Percentiles rank a stretch among this genome's conserved stretches.
These are phyloP conservation scores for Siniperca knerii DNA, from an alignment of 2,113 vertebrate genomes.

Conservation along the genomic window DNA sequence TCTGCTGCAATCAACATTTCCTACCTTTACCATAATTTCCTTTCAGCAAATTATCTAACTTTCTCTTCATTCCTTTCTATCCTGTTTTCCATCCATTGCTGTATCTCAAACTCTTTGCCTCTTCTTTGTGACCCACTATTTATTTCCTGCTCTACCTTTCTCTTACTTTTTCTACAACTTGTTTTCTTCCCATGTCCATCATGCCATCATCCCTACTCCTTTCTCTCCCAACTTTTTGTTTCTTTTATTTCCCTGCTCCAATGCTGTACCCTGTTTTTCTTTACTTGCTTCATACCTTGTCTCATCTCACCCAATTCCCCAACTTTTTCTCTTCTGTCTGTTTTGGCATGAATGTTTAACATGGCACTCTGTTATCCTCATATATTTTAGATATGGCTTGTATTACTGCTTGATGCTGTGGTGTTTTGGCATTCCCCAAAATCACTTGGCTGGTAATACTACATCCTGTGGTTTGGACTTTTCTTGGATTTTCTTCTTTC, in stretches of 20 bases:
- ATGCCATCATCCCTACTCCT: background rate
- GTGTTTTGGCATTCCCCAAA: background rate
- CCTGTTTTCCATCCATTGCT: background rate
- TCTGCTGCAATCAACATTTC: background rate
- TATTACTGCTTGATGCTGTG: background rate
- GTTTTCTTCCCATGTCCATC: background rate
- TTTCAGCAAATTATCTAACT: background rate
- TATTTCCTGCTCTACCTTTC: too few relatives aligned
- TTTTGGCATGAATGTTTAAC: conserved; percentile 7
- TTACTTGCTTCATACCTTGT: background rate
- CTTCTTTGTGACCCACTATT: background rate
- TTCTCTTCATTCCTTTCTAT: background rate
- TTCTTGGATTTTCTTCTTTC: background rate
- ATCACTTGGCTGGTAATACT: background rate
- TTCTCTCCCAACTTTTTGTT: background rate
- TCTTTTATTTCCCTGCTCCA: background rate
- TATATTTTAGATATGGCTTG: background rate
- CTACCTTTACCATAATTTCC: background rate
- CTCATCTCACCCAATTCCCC: background rate
- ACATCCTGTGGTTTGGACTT: background rate
- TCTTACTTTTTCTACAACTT: background rate
- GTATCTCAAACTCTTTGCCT: background rate
- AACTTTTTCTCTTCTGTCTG: background rate
- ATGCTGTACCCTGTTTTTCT: background rate
- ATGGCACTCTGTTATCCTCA: background rate